Evolutionary conservation across 2,797 vertebrate genomes (phyloP).

Genomic region (Pangasius djambal): DNA sequence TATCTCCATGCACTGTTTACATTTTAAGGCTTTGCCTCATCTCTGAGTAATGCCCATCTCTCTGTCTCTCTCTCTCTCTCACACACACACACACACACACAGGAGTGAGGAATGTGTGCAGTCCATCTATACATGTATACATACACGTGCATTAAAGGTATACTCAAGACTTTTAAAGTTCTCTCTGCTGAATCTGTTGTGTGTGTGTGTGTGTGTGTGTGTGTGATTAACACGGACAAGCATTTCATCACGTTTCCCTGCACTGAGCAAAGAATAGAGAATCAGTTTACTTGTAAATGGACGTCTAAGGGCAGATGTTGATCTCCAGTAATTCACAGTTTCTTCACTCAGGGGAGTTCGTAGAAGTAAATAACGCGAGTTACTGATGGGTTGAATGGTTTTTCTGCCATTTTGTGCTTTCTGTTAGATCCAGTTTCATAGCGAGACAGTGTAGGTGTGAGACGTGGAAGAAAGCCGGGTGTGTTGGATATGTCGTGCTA

Average conservation of each 20-base stretch:
- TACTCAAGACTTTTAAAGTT: background rate
- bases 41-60: background rate
- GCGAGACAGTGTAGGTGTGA: background rate
- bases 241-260: too few relatives aligned
- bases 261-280: background rate
- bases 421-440: background rate
- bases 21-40: background rate
- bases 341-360: background rate
- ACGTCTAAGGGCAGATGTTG: background rate
- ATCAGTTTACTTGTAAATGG: background rate
- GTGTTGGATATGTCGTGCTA: background rate
- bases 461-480: background rate
- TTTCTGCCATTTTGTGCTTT: background rate
- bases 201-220: background rate
- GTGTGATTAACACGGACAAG: too few relatives aligned
- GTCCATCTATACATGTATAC: background rate
- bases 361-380: background rate
- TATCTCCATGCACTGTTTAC: slow-evolving; percentile 38
- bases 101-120: background rate
- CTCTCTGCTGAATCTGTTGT: background rate
- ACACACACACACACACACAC: background rate
- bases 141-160: background rate
- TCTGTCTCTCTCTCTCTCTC: background rate
- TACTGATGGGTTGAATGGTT: background rate
- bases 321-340: background rate